phyloP scores from a whole-genome alignment of 2,113 vertebrate genomes.

The Pagrus major region DNA sequence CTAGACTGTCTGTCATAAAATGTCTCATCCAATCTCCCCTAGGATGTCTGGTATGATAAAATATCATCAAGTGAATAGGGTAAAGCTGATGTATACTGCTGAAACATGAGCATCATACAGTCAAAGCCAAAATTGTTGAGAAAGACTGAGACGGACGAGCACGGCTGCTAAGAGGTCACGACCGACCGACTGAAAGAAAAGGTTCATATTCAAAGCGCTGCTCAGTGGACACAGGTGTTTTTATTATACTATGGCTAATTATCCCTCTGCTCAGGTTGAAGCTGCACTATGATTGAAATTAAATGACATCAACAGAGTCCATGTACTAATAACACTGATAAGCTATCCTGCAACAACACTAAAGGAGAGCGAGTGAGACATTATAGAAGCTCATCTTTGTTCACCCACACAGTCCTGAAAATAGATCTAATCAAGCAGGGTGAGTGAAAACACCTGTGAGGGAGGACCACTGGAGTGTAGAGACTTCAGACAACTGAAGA shows the following conservation, averaged over 20 bases:
- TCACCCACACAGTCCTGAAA: slow-evolving; percentile 16
- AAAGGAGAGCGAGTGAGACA: slow-evolving; percentile 2
- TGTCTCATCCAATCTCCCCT: slow-evolving; percentile 9
- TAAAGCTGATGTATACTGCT: neutral
- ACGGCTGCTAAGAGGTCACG: neutral
- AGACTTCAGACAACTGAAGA: slow-evolving; percentile 10
- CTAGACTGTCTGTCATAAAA: slow-evolving; percentile 24
- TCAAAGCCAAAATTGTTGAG: neutral
- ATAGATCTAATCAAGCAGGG: slow-evolving; percentile 19
- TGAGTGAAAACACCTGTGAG: slow-evolving; percentile 16
- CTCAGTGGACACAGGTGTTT: slow-evolving; percentile 17
- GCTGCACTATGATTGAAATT: neutral
- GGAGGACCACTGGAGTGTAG: neutral
- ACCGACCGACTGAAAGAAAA: neutral
- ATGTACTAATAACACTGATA: slow-evolving; percentile 10
- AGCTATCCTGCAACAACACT: slow-evolving; percentile 4
- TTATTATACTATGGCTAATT: slow-evolving; percentile 12
- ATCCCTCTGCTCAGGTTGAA: slow-evolving; percentile 12
- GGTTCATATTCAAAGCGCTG: neutral
- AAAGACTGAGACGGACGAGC: neutral
- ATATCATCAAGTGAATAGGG: slow-evolving; percentile 3
- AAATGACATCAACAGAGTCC: slow-evolving; percentile 15
- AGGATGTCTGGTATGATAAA: neutral
- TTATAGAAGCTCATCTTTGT: slow-evolving; percentile 15
- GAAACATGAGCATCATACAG: neutral